Percentiles rank a stretch among this genome's conserved stretches.
Evolutionary conservation across 92 coral and sea anemone genomes (phyloP).

Genomic region (Pocillopora grandis): DNA sequence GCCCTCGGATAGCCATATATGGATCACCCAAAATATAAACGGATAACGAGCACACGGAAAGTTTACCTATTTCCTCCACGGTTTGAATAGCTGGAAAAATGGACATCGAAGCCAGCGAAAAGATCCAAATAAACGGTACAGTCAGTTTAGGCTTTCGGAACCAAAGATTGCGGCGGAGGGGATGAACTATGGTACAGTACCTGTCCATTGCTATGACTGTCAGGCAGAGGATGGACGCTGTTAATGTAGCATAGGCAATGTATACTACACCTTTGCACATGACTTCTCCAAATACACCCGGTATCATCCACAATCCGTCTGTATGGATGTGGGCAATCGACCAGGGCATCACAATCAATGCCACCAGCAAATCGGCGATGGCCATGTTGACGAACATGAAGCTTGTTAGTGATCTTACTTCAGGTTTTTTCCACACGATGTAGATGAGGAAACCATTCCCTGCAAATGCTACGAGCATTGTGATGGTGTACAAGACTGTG

Average conservation of each 20-base stretch:
- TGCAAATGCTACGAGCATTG: not conserved
- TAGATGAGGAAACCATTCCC: not conserved
- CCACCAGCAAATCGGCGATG: not conserved
- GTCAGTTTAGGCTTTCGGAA: not conserved
- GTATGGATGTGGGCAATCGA: not conserved
- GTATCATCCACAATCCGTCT: not conserved
- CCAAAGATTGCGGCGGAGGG: conserved; percentile 7
- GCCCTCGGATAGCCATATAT: not conserved
- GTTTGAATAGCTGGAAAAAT: not conserved
- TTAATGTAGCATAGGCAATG: not conserved
- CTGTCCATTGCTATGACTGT: conserved; percentile 11
- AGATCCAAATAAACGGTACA: not conserved
- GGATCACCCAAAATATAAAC: not conserved
- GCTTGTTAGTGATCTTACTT: conserved; percentile 13
- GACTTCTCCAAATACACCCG: not conserved
- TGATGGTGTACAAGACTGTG: not conserved
- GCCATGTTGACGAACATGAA: conserved; percentile 13
- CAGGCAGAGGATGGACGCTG: conserved; percentile 5
- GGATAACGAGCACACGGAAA: not conserved
- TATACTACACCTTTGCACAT: not conserved
- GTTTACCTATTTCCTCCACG: not conserved
- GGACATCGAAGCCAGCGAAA: not conserved
- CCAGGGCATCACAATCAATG: not conserved
- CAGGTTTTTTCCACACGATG: conserved; percentile 19
- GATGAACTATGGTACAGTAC: not conserved